Evolutionary conservation across 2,888 invertebrate genomes (phyloP).

Genomic region (Nomada ferruginata): DNA sequence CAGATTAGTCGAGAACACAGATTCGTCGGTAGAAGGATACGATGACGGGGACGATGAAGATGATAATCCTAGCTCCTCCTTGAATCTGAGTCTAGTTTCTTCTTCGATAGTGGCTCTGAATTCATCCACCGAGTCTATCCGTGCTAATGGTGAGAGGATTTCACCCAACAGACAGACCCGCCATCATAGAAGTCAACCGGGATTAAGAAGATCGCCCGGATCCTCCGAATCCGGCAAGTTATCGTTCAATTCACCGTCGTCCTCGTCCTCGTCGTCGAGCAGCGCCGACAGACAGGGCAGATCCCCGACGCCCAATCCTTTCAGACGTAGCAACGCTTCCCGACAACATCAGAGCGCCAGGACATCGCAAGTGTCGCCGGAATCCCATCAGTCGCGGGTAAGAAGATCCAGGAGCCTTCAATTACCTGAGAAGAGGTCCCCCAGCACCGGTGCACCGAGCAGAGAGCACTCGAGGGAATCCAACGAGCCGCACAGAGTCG

Average conservation of each 20-base stretch:
- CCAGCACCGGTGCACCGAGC: constrained; percentile 78
- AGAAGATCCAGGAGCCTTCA: constrained; percentile 87
- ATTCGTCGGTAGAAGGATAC: constrained; percentile 86
- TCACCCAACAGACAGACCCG: constrained; percentile 75
- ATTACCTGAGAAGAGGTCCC: constrained; percentile 87
- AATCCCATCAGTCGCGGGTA: constrained; percentile 82
- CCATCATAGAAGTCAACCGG: constrained; percentile 74
- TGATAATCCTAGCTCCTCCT: constrained; percentile 84
- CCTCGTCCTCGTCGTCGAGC: constrained; percentile 79
- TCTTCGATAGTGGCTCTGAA: constrained; percentile 75
- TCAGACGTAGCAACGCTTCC: constrained; percentile 72
- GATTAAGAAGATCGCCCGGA: constrained; percentile 80
- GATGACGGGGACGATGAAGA: constrained; percentile 85
- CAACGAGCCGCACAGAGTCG: constrained; percentile 81
- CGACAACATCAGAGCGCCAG: constrained; percentile 77
- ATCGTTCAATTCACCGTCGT: constrained; percentile 77
- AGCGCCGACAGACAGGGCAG: constrained; percentile 76
- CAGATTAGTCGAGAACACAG: constrained; percentile 85
- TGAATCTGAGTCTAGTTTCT: constrained; percentile 83
- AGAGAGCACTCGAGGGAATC: constrained; percentile 83
- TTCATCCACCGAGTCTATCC: constrained; percentile 80
- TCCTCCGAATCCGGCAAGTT: constrained; percentile 80
- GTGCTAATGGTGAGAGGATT: constrained; percentile 75
- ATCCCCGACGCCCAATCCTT: constrained; percentile 79
- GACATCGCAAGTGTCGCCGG: constrained; percentile 76